phyloP scores from a whole-genome alignment of 2,888 invertebrate species.

The Mythimna pallens region DNA sequence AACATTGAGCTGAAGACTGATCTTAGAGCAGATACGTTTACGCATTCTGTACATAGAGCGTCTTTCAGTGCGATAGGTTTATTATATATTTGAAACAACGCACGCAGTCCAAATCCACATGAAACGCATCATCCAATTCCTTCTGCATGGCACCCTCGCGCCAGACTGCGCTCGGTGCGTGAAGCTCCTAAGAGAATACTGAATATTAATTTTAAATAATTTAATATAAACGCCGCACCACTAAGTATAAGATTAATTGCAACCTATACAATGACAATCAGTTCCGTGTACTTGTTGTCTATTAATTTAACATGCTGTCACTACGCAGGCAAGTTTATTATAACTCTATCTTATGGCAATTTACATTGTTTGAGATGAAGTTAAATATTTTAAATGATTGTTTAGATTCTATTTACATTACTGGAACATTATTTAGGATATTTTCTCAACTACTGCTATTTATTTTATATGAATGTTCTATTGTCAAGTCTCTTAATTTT shows the following conservation, averaged over 20 bases:
- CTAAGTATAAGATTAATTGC: conserved; percentile 56
- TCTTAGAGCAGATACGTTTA: conserved; percentile 9
- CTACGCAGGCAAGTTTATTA: conserved; percentile 68
- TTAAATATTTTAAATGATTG: conserved; percentile 21
- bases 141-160: conserved; percentile 68
- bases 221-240: conserved; percentile 53
- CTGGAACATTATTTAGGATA: background rate
- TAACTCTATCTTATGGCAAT: conserved; percentile 42
- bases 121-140: conserved; percentile 67
- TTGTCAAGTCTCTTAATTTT: conserved; percentile 22
- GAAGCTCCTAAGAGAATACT: conserved; percentile 67
- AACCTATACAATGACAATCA: conserved; percentile 67
- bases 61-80: conserved; percentile 58
- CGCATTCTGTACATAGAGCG: conserved; percentile 41
- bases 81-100: conserved; percentile 65
- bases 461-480: conserved; percentile 5
- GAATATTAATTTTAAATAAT: conserved; percentile 57
- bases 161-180: conserved; percentile 67
- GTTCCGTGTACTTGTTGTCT: conserved; percentile 61
- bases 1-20: background rate
- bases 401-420: conserved; percentile 52
- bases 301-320: conserved; percentile 69
- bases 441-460: conserved; percentile 1
- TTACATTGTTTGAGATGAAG: conserved; percentile 39
- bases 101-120: conserved; percentile 68